Evolutionary conservation across 2,113 vertebrate species (phyloP), one percentile per base, ranked within the genome.

Genomic region (Lagopus muta): DNA sequence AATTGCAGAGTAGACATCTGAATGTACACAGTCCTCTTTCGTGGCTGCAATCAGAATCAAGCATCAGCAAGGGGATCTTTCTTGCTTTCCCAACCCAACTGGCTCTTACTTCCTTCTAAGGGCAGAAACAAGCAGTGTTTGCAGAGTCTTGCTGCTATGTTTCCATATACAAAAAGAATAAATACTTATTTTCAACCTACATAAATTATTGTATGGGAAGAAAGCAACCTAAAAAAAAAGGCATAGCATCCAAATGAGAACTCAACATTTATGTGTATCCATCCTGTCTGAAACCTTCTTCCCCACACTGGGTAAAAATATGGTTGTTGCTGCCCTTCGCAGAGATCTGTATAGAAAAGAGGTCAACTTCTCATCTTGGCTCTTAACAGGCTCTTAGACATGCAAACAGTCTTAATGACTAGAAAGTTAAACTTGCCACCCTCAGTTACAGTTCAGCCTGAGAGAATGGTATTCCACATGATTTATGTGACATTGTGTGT

Each of bases 401-500:
- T 25, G 42, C 67, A 95, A 93, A 85, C 54, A 87, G 42, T 64
- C 64, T 92, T 67, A 87, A 89, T 0, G 15, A 88, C 60, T 30
- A 70, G 62, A 94, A 76, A 92, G 36, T 25, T 73, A 60, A 93
- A 89, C 61, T 87, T 34, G 21, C 50, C 11, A 14, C 72, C 32
- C 69, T 91, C 84, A 80, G 50, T 55, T 88, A 47, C 64, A 95
- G 87, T 40, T 92, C 79, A 89, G 55, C 38, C 57, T 80, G 89
- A 92, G 55, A 89, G 36, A 89, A 82, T 0, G 7, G 34, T 42
- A 22, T 83, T 91, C 54, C 60, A 70, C 1, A 5, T 85, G 89
- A 94, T 95, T 96, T 93, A 92, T 91, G 57, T 71, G 82, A 91
- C 92, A n/a, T 36, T 92, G 82, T 92, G 87, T 95, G 91, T 92